A percentile compares a stretch with the other conserved stretches of the same genome.
phyloP scores from a whole-genome alignment of 2,797 vertebrate genomes.

The Silurus aristotelis region DNA sequence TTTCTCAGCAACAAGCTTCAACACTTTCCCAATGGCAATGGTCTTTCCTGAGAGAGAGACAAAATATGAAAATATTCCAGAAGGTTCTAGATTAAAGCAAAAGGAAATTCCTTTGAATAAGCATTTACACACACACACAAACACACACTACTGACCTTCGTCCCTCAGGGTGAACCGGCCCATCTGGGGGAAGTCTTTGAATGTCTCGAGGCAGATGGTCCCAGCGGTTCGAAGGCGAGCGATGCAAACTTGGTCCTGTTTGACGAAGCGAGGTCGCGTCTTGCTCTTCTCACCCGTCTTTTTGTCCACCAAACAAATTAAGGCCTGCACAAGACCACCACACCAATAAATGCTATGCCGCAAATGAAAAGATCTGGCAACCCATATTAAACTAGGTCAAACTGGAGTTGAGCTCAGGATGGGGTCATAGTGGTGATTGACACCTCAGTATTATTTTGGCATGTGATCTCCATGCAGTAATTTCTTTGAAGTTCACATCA shows the following conservation, averaged over 20 bases:
- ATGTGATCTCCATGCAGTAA: no score
- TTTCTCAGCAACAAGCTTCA: slow-evolving; percentile 97
- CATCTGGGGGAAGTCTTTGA: slow-evolving; percentile 99
- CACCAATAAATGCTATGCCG: not conserved
- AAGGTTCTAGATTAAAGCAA: not conserved
- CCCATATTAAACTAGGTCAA: no score
- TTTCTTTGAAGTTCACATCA: no score
- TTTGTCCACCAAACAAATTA: slow-evolving; percentile 98
- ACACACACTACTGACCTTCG: slow-evolving; percentile 79
- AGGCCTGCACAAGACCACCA: slow-evolving; percentile 78
- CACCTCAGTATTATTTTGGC: no score
- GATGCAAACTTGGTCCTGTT: slow-evolving; percentile 98
- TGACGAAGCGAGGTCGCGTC: slow-evolving; percentile 94
- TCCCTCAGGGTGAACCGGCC: slow-evolving; percentile 96
- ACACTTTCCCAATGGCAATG: slow-evolving; percentile 98
- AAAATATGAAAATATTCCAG: not conserved
- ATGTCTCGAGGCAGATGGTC: slow-evolving; percentile 98
- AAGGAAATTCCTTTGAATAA: not conserved
- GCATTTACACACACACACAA: not conserved
- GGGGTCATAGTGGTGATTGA: no score
- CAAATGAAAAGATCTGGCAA: no score
- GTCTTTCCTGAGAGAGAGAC: slow-evolving; percentile 84
- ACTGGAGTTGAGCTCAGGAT: no score
- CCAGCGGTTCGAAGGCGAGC: slow-evolving; percentile 93
- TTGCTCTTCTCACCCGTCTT: slow-evolving; percentile 96